Evolutionary conservation across 1,140 invertebrate species (phyloP).

Genomic region (Lethrus apterus): DNA sequence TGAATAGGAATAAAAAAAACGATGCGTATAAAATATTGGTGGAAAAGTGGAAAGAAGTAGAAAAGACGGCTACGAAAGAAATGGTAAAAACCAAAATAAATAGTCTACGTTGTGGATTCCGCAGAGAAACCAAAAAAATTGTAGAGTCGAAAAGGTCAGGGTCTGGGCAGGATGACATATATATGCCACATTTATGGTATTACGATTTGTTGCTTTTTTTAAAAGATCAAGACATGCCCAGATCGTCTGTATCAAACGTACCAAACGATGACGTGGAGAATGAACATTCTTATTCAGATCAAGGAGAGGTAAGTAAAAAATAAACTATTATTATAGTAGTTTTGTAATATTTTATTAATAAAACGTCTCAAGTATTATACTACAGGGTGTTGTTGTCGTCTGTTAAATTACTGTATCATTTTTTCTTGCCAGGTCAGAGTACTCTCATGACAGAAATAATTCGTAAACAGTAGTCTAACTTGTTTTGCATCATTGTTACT

Average conservation of each 20-base stretch:
- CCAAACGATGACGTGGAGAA: no score
- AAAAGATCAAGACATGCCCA: conserved; percentile 20
- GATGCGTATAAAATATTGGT: no score
- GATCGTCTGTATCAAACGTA: neutral
- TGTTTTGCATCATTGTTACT: neutral
- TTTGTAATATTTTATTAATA: no score
- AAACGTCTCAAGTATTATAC: no score
- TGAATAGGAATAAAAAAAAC: no score
- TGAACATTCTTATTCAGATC: conserved; percentile 9
- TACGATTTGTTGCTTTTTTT: conserved; percentile 28
- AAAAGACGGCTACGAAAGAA: neutral
- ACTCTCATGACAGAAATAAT: neutral
- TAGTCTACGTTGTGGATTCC: conserved; percentile 8
- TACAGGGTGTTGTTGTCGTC: no score
- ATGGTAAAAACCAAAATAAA: conserved; percentile 13
- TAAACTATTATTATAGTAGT: neutral
- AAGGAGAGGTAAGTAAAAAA: conserved; percentile 8
- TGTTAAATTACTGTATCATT: no score
- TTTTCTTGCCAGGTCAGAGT: neutral
- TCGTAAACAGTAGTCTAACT: neutral
- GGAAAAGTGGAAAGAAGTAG: no score
- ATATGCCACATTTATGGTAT: conserved; percentile 31
- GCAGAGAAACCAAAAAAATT: conserved; percentile 28
- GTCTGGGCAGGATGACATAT: conserved; percentile 22
- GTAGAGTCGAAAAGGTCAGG: conserved; percentile 21